Evolutionary conservation across 2,888 invertebrate species (phyloP), one percentile per base, ranked within the genome.

Genomic region (Gastrophysa polygoni): DNA sequence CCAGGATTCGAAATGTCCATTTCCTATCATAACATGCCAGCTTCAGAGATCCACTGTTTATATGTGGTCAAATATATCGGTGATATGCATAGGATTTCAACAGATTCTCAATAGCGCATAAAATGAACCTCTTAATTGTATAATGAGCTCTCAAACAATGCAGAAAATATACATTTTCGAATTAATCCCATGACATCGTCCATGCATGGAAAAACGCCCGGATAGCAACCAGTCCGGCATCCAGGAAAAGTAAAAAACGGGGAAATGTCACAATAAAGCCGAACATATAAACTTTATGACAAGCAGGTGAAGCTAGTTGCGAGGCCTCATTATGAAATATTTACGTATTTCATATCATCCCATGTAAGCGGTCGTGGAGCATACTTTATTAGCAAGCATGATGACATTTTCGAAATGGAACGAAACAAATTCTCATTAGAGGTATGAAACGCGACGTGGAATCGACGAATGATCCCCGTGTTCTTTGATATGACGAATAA

Each of bases 311-410:
- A 61, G 47, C 62, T 66, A 57, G 63, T 68, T 66, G 64, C 64
- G 70, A 70, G 68, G 68, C 65, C 63, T 70, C 69, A 70, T 71
- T 70, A 69, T 69, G 68, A 67, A 71, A 72, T 71, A 69, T 72
- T 69, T 68, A 69, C 59, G 69, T 64, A 67, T 72, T 69, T 70
- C 66, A 68, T 66, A 57, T 58, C 46, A 59, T 51, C 59, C 58
- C 57, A 59, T 59, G 59, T 56, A 61, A 57, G 51, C 57, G 47
- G 55, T 52, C 58, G n/a, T n/a, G 52, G 57, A 63, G 52, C 49
- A 57, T 51, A 61, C 63, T 66, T 66, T 61, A 66, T 66, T 61
- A 63, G 57, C 54, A 32, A 24, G 50, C 61, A 57, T 66, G 61
- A 66, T 66, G 66, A 59, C 50, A 63, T 60, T 24, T 56, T 48